These are phyloP conservation scores for Nyctereutes procyonoides DNA, from an alignment of 2,113 vertebrate species.

Conservation along the genomic window DNA sequence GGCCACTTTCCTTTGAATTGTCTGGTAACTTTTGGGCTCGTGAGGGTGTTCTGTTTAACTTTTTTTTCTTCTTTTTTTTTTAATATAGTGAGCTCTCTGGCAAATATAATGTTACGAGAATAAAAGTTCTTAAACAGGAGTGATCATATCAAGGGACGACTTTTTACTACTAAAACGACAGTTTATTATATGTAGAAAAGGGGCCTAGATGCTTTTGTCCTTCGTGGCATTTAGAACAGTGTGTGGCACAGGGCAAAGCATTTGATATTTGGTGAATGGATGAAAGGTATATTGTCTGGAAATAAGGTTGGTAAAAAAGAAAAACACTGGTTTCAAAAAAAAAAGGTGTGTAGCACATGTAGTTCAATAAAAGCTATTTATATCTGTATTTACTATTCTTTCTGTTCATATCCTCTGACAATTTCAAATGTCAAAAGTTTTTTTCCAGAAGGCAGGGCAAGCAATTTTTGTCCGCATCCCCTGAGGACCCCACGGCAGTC, in stretches of 20 bases:
- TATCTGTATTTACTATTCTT: not conserved
- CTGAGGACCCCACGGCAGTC: rapidly evolving
- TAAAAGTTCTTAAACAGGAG: not conserved
- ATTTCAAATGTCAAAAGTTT: not conserved
- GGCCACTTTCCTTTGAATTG: not conserved
- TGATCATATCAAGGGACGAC: not conserved
- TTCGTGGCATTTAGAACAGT: not conserved
- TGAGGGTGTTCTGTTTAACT: not conserved
- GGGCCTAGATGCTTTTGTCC: not conserved
- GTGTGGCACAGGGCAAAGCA: not conserved
- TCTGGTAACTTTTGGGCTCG: not conserved
- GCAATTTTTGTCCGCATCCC: rapidly evolving
- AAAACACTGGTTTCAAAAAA: not conserved
- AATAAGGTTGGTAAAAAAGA: not conserved
- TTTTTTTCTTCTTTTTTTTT: not conserved
- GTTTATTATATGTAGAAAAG: not conserved
- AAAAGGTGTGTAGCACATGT: not conserved
- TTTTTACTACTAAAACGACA: not conserved
- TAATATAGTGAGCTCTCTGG: not conserved
- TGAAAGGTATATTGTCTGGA: not conserved
- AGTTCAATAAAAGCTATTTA: not conserved
- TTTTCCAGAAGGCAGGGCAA: not conserved
- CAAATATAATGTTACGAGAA: not conserved
- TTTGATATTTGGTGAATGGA: not conserved
- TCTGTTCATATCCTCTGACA: not conserved